Percentiles rank a stretch among this genome's conserved stretches.
Conservation (phyloP, 2,888 invertebrate genomes). For the Lochmaea crataegi region DNA sequence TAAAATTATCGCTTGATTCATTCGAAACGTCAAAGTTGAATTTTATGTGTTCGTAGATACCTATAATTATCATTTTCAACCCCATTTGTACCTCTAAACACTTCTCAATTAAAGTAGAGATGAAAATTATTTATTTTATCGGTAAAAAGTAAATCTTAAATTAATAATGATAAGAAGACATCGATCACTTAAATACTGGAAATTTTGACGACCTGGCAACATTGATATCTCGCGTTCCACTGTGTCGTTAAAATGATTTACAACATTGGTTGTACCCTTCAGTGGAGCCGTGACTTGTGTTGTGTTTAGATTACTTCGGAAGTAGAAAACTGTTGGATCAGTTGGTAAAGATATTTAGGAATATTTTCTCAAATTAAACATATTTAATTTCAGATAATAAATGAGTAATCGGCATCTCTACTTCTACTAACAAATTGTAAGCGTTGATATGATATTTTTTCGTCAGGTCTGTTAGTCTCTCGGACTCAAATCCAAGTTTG, state of each 20-base stretch:
- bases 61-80: background rate
- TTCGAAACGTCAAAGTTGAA: background rate
- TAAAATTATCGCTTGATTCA: background rate
- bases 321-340: too few species aligned
- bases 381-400: too few species aligned
- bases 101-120: background rate
- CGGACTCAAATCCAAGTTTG: conserved; percentile 78
- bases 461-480: conserved; percentile 73
- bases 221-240: too few species aligned
- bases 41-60: background rate
- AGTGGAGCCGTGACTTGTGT: too few species aligned
- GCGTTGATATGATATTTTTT: background rate
- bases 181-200: too few species aligned
- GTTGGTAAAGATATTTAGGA: too few species aligned
- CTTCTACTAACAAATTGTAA: background rate
- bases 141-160: background rate
- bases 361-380: too few species aligned
- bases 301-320: too few species aligned
- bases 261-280: too few species aligned
- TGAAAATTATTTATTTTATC: conserved; percentile 1
- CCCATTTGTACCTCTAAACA: background rate
- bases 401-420: background rate
- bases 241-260: too few species aligned
- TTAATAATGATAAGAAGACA: too few species aligned
- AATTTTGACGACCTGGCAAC: too few species aligned